phyloP scores from a whole-genome alignment of 2,888 invertebrate genomes.

The Apocheima hispidaria region DNA sequence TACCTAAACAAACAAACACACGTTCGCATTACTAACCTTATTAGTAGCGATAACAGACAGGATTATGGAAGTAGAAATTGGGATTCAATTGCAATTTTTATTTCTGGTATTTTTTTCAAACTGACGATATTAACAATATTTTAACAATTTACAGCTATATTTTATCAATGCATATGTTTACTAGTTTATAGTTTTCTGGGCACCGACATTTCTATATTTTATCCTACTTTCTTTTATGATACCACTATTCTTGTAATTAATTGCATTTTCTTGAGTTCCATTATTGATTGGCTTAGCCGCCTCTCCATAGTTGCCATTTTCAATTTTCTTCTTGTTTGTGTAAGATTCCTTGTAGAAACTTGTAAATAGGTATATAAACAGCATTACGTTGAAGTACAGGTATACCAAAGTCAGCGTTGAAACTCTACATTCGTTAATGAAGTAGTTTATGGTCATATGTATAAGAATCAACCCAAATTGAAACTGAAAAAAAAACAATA shows the following conservation, averaged over 20 bases:
- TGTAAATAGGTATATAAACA: conserved; percentile 86
- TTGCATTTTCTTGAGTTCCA: conserved; percentile 2
- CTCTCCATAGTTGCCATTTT: background rate
- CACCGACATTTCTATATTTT: background rate
- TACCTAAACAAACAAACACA: too few species aligned
- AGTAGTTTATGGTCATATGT: conserved; percentile 62
- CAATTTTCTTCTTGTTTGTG: conserved; percentile 3
- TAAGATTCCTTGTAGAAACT: conserved; percentile 76
- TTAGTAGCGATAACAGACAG: too few species aligned
- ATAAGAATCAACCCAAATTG: conserved; percentile 89
- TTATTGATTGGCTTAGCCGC: background rate
- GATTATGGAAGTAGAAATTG: too few species aligned
- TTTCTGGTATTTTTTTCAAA: too few species aligned
- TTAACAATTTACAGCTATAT: background rate
- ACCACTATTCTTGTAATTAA: background rate
- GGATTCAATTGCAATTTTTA: too few species aligned
- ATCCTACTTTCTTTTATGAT: background rate
- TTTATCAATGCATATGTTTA: background rate
- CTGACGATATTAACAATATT: too few species aligned
- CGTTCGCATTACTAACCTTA: too few species aligned
- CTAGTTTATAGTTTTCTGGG: background rate
- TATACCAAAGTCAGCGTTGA: conserved; percentile 35
- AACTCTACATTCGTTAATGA: conserved; percentile 57
- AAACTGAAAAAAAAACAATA: conserved; percentile 71
- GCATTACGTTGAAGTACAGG: conserved; percentile 68